Conservation (phyloP, 2,113 vertebrate species). For the Erythrocercus mccallii region DNA sequence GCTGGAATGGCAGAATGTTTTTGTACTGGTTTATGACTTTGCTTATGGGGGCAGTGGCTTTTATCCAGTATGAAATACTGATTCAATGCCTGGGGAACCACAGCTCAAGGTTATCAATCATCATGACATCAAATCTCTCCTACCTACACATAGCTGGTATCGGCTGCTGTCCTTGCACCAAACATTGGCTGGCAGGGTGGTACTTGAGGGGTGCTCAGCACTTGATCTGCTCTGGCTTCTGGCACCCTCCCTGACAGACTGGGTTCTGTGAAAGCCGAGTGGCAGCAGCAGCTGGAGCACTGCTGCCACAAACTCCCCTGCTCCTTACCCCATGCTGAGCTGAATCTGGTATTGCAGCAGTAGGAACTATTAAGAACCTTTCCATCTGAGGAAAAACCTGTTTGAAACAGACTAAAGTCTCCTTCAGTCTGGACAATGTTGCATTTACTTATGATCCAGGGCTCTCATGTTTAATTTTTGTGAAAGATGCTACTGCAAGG, state of each 20-base stretch:
- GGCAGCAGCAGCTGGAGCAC: not conserved
- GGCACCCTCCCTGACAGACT: not conserved
- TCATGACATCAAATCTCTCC: not conserved
- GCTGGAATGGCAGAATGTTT: not conserved
- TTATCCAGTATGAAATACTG: not conserved
- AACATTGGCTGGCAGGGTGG: fast-evolving
- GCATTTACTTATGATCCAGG: not conserved
- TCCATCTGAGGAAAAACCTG: not conserved
- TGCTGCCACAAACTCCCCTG: not conserved
- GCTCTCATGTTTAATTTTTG: not conserved
- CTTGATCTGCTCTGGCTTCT: not conserved
- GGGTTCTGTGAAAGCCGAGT: not conserved
- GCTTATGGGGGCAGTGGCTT: not conserved
- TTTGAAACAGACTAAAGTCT: not conserved
- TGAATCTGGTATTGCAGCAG: not conserved
- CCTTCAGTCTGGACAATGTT: not conserved
- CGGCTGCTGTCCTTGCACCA: not conserved
- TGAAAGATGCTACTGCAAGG: not conserved
- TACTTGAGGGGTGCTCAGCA: not conserved
- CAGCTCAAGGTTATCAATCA: not conserved
- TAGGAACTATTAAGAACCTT: not conserved
- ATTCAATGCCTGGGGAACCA: not conserved
- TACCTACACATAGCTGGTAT: not conserved
- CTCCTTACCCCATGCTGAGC: not conserved
- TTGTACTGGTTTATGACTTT: not conserved